Evolutionary conservation across 2,113 vertebrate species (phyloP).

Genomic region (Prionailurus bengalensis): DNA sequence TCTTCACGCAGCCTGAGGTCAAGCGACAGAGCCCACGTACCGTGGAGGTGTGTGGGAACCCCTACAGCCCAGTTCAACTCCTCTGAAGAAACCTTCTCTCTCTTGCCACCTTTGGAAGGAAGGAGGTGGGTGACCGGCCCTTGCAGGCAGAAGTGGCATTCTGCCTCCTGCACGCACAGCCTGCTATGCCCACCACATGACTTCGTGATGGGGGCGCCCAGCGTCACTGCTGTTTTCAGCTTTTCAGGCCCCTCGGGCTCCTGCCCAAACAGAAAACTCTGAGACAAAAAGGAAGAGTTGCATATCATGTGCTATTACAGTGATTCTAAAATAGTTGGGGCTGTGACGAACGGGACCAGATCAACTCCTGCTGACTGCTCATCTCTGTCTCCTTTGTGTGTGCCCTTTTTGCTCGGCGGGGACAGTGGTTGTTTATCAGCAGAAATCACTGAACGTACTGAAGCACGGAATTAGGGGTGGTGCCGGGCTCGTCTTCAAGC

Average conservation of each 20-base stretch:
- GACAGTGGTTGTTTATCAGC: not conserved
- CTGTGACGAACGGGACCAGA: not conserved
- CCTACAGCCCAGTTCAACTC: not conserved
- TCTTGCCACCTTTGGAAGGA: not conserved
- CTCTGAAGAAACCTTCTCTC: not conserved
- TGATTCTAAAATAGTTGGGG: not conserved
- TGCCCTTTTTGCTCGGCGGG: not conserved
- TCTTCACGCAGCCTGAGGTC: not conserved
- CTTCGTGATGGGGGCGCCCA: not conserved
- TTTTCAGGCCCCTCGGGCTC: not conserved
- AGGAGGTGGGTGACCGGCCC: not conserved
- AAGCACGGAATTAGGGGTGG: not conserved
- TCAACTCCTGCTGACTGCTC: not conserved
- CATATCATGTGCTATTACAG: not conserved
- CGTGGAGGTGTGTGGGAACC: not conserved
- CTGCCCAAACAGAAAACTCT: not conserved
- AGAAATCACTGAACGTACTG: not conserved
- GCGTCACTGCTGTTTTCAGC: not conserved
- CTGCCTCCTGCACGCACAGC: not conserved
- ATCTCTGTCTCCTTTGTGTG: not conserved
- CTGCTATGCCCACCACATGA: rapidly evolving
- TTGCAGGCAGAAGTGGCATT: not conserved
- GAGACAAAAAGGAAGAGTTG: not conserved
- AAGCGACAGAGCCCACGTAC: not conserved
- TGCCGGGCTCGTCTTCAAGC: not conserved